phyloP scores from a whole-genome alignment of 2,797 vertebrate species.

The Serranus cabrilla region DNA sequence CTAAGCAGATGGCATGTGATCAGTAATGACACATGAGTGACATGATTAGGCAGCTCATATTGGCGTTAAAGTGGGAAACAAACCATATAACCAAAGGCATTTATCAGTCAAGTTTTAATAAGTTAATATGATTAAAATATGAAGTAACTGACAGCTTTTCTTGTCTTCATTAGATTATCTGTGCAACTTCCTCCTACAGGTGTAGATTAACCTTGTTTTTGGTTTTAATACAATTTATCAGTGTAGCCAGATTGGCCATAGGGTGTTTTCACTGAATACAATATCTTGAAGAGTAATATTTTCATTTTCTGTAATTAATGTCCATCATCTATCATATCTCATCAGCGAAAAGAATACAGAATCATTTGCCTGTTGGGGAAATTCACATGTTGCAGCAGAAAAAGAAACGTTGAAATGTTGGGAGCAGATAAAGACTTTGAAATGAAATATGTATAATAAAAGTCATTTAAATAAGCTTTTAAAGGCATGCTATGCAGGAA shows the following conservation, averaged over 20 bases:
- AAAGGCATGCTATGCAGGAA: no score
- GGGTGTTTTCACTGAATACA: neutral
- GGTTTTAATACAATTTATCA: neutral
- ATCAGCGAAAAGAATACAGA: neutral
- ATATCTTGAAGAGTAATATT: neutral
- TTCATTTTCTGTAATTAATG: neutral
- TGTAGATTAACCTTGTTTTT: neutral
- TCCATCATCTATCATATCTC: neutral
- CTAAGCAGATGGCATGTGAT: conserved; percentile 22
- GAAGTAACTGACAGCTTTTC: neutral
- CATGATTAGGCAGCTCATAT: conserved; percentile 15
- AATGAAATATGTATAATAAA: neutral
- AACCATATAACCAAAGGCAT: conserved; percentile 1
- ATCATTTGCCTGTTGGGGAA: neutral
- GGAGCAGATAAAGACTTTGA: neutral
- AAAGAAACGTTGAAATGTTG: neutral
- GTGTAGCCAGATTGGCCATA: neutral
- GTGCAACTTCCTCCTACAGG: neutral
- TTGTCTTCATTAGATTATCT: conserved; percentile 17
- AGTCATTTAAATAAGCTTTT: no score
- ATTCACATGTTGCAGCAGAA: neutral
- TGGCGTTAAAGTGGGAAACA: conserved; percentile 30
- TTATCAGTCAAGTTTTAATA: conserved; percentile 31
- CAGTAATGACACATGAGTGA: conserved; percentile 38
- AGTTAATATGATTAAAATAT: conserved; percentile 8